phyloP scores from a whole-genome alignment of 2,888 invertebrate genomes.

The Dioctria linearis region DNA sequence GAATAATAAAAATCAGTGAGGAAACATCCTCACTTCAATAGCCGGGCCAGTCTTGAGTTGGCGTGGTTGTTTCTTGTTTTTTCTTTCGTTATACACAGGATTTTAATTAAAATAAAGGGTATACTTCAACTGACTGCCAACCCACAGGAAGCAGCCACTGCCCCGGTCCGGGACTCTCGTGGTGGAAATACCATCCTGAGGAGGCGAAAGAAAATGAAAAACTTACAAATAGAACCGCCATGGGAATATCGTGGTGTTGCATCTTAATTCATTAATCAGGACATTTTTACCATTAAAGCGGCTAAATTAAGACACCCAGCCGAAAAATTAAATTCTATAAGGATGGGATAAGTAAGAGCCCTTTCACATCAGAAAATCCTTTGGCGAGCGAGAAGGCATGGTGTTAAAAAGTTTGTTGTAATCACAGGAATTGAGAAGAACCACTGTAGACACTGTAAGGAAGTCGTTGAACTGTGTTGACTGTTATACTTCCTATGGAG shows the following conservation, averaged over 20 bases:
- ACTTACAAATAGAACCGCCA: constrained; percentile 15
- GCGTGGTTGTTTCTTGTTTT: constrained; percentile 19
- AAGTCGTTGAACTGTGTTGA: too few relatives aligned
- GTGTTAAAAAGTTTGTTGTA: too few relatives aligned
- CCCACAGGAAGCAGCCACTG: constrained; percentile 6
- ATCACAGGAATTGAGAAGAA: too few relatives aligned
- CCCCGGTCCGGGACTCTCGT: not conserved
- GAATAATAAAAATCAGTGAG: constrained; percentile 36
- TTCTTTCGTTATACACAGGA: not conserved
- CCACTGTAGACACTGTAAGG: too few relatives aligned
- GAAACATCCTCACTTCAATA: constrained; percentile 21
- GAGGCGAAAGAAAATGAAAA: constrained; percentile 22
- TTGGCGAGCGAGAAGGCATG: too few relatives aligned
- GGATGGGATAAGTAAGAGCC: too few relatives aligned
- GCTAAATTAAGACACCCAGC: constrained; percentile 29
- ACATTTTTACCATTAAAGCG: constrained; percentile 32
- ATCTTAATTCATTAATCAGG: constrained; percentile 43
- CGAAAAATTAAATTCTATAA: constrained; percentile 24
- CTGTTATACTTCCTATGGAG: too few relatives aligned
- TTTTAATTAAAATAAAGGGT: constrained; percentile 39
- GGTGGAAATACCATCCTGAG: not conserved
- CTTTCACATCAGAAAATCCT: too few relatives aligned
- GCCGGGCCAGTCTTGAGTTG: not conserved
- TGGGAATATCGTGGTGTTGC: constrained; percentile 25
- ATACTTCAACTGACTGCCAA: constrained; percentile 11